Conservation (phyloP, 2,888 invertebrate genomes). For the Lepidonotus clava region DNA sequence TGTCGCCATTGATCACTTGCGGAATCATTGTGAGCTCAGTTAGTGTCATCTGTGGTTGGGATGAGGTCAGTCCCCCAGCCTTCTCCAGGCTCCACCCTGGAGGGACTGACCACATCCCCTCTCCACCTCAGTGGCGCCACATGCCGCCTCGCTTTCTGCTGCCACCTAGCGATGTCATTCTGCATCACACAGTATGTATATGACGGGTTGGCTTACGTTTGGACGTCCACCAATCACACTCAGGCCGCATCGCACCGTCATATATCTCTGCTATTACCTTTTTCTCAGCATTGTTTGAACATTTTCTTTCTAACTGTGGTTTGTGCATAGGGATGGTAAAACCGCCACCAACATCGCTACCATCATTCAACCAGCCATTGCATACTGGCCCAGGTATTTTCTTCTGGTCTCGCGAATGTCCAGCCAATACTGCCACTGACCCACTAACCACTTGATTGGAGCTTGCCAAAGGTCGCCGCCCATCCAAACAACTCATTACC, state of each 20-base stretch:
- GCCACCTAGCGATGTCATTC: slow-evolving; percentile 7
- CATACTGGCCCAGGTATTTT: slow-evolving; percentile 53
- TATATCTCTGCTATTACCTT: slow-evolving; percentile 42
- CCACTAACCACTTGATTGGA: slow-evolving; percentile 14
- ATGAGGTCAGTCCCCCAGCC: not conserved
- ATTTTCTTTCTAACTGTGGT: slow-evolving; percentile 51
- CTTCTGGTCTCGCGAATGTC: slow-evolving; percentile 53
- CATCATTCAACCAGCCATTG: slow-evolving; percentile 50
- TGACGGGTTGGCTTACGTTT: slow-evolving; percentile 16
- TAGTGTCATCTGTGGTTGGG: not conserved
- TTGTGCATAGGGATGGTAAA: slow-evolving; percentile 44
- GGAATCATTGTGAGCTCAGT: not conserved
- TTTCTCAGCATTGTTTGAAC: slow-evolving; percentile 45
- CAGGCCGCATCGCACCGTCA: slow-evolving; percentile 31
- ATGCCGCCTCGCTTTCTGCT: not conserved
- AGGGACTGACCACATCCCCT: not conserved
- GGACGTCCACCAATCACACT: slow-evolving; percentile 15
- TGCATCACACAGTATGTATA: slow-evolving; percentile 36
- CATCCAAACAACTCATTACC: not conserved
- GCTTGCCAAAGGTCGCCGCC: slow-evolving; percentile 5
- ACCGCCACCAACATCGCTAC: slow-evolving; percentile 28
- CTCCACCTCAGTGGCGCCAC: slow-evolving; percentile 24
- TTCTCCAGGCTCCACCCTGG: not conserved
- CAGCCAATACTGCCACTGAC: slow-evolving; percentile 44
- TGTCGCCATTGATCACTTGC: not conserved